Conservation (phyloP, 2,888 invertebrate species). For the Micropterix aruncella region DNA sequence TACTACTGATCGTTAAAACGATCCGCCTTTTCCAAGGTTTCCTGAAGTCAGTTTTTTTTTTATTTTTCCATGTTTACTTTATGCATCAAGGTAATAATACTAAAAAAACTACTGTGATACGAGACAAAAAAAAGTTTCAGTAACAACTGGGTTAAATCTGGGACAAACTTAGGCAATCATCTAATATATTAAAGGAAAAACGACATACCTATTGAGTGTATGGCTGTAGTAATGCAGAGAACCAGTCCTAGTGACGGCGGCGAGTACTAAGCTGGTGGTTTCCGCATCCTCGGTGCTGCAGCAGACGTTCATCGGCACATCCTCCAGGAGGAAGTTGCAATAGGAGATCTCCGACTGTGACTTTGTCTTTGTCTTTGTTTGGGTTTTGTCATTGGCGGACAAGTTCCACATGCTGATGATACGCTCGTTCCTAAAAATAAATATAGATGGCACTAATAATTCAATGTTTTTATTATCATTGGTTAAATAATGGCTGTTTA, state of each 20-base stretch:
- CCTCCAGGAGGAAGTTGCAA: constrained; percentile 54
- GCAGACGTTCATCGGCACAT: constrained; percentile 43
- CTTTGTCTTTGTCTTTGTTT: constrained; percentile 19
- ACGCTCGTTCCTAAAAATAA: constrained; percentile 35
- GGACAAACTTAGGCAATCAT: constrained; percentile 4
- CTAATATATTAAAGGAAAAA: constrained; percentile 5
- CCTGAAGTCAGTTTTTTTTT: constrained; percentile 1
- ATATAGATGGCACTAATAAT: not conserved
- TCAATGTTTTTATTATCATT: too few species aligned
- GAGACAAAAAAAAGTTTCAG: too few species aligned
- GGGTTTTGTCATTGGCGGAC: constrained; percentile 15
- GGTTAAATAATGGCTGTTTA: too few species aligned
- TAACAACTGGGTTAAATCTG: too few species aligned
- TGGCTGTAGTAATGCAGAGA: constrained; percentile 66
- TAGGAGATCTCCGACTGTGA: constrained; percentile 17
- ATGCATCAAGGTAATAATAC: too few species aligned
- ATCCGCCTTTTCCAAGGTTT: too few species aligned
- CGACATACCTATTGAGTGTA: constrained; percentile 60
- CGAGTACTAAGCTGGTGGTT: constrained; percentile 28
- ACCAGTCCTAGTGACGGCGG: constrained; percentile 59
- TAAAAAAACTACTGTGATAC: too few species aligned
- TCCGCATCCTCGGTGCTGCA: constrained; percentile 33
- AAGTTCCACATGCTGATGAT: constrained; percentile 34
- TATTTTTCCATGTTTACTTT: too few species aligned
- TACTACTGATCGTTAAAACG: too few species aligned